phyloP scores from a whole-genome alignment of 2,797 vertebrate genomes.

The Synanceia verrucosa region DNA sequence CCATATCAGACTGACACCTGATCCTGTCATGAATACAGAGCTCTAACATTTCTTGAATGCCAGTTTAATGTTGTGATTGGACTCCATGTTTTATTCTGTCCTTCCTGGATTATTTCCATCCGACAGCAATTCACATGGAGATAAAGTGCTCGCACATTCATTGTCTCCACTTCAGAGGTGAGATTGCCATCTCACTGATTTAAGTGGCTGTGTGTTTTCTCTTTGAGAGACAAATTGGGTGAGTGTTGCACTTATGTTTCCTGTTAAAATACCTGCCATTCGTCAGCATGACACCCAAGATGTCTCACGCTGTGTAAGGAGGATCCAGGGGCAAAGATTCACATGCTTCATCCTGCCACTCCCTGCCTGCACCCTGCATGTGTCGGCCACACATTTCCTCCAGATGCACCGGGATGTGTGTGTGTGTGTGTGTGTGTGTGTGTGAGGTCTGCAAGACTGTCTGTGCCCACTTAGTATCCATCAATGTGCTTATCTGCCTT shows the following conservation, averaged over 20 bases:
- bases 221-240: conserved; percentile 36
- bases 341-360: conserved; percentile 60
- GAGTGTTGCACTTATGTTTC: conserved; percentile 11
- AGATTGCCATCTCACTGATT: conserved; percentile 23
- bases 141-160: conserved; percentile 9
- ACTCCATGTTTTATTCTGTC: conserved; percentile 9
- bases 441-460: conserved; percentile 45
- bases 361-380: conserved; percentile 59
- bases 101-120: conserved; percentile 2
- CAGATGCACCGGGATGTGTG: conserved; percentile 64
- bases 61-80: conserved; percentile 4
- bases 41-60: neutral
- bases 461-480: conserved; percentile 17
- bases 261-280: conserved; percentile 61
- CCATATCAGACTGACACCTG: conserved; percentile 9
- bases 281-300: conserved; percentile 56
- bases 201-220: conserved; percentile 44
- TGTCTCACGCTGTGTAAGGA: conserved; percentile 48
- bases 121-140: neutral
- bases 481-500: conserved; percentile 21
- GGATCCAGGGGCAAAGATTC: conserved; percentile 48
- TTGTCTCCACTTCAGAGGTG: conserved; percentile 19
- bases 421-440: conserved; percentile 41
- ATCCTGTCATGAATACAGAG: neutral
- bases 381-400: conserved; percentile 75